phyloP scores from a whole-genome alignment of 2,797 vertebrate genomes.

The Lates japonicus region DNA sequence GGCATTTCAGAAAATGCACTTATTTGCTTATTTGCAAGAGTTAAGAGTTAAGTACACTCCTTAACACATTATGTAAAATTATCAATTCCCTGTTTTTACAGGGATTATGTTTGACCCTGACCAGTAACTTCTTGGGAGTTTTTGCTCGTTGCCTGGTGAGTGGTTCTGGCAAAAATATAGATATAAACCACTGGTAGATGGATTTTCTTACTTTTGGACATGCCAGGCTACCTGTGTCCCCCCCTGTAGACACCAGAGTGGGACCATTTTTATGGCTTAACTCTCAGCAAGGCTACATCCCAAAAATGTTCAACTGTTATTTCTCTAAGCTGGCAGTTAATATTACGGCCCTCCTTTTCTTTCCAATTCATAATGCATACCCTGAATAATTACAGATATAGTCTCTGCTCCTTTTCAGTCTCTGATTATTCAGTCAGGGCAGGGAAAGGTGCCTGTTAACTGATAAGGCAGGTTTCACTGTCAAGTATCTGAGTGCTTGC shows the following conservation, averaged over 20 bases:
- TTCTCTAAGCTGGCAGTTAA: background rate
- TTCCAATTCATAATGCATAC: background rate
- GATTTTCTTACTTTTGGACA: background rate
- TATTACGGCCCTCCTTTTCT: background rate
- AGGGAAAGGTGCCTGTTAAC: background rate
- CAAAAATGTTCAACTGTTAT: background rate
- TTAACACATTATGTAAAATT: background rate
- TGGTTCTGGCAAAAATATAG: background rate
- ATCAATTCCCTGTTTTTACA: background rate
- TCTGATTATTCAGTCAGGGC: slow-evolving; percentile 24
- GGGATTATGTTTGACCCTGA: background rate
- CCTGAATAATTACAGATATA: background rate
- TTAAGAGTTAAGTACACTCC: background rate
- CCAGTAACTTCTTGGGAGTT: background rate
- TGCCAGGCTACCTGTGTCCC: background rate
- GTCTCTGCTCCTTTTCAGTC: slow-evolving; percentile 14
- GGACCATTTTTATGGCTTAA: background rate
- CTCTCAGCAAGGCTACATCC: background rate
- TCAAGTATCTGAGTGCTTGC: slow-evolving; percentile 31
- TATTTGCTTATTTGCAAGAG: no score
- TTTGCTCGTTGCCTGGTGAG: background rate
- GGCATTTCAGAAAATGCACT: no score
- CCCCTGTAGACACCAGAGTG: background rate
- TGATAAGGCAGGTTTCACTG: slow-evolving; percentile 22
- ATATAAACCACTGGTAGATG: background rate